A percentile compares a stretch with the other conserved stretches of the same genome.
Evolutionary conservation across 2,888 invertebrate species (phyloP).

Genomic region (Odontocolon sp.): DNA sequence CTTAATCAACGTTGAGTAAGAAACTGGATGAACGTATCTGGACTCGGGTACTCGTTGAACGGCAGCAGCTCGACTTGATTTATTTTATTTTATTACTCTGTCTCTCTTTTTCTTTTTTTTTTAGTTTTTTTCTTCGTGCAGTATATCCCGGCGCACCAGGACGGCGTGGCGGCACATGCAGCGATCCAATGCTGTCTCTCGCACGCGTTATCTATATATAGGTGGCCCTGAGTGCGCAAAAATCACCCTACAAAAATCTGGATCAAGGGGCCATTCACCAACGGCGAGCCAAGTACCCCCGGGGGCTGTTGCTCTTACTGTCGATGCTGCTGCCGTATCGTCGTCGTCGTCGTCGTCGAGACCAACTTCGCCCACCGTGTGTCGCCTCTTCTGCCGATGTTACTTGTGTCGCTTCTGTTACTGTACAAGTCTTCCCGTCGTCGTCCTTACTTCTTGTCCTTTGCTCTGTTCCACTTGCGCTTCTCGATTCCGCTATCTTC

Average conservation of each 20-base stretch:
- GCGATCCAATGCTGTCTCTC: constrained; percentile 57
- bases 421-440: background rate
- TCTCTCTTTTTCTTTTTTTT: background rate
- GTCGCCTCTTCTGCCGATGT: background rate
- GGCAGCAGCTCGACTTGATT: background rate
- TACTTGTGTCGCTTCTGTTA: background rate
- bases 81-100: background rate
- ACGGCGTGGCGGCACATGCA: constrained; percentile 59
- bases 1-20: constrained; percentile 43
- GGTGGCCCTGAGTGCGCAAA: constrained; percentile 72
- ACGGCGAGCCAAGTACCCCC: constrained; percentile 49
- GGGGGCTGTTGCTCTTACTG: constrained; percentile 17
- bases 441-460: constrained; percentile 19
- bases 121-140: background rate
- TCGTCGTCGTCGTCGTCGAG: constrained; percentile 3
- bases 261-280: constrained; percentile 75
- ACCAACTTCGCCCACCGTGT: background rate
- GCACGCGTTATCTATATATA: constrained; percentile 67
- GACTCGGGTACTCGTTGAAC: background rate
- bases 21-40: constrained; percentile 39
- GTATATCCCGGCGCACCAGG: constrained; percentile 34
- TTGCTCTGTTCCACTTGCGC: constrained; percentile 34
- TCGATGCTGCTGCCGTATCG: background rate
- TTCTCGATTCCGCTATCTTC: background rate
- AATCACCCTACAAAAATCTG: constrained; percentile 74